These are phyloP conservation scores for Euspilapteryx auroguttella DNA, from an alignment of 2,888 invertebrate genomes.

Conservation along the genomic window DNA sequence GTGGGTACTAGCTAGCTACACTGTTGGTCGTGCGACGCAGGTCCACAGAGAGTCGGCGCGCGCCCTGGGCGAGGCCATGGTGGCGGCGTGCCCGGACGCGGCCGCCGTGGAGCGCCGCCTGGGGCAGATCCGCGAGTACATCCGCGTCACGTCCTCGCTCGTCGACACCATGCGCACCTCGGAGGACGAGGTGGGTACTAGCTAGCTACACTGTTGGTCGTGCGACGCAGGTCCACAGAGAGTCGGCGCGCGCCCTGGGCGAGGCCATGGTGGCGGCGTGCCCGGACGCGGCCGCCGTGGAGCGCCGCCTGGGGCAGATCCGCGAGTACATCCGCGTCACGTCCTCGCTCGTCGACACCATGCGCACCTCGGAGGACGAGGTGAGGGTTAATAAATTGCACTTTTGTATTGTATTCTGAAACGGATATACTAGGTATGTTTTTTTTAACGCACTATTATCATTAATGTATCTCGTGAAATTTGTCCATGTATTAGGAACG, in stretches of 20 bases:
- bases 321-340: constrained; percentile 73
- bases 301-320: constrained; percentile 70
- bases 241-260: constrained; percentile 41
- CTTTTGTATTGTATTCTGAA: no score
- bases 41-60: constrained; percentile 43
- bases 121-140: constrained; percentile 73
- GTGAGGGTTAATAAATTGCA: constrained; percentile 32
- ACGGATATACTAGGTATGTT: no score
- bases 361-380: constrained; percentile 71
- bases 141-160: constrained; percentile 68
- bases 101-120: constrained; percentile 70
- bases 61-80: constrained; percentile 45
- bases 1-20: constrained; percentile 32
- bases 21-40: no score
- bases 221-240: constrained; percentile 43
- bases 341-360: constrained; percentile 68
- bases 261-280: constrained; percentile 51
- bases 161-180: constrained; percentile 71
- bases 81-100: constrained; percentile 62
- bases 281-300: constrained; percentile 69
- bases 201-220: no score
- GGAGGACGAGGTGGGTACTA: constrained; percentile 64
- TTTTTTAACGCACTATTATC: no score
- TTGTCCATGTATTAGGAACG: no score
- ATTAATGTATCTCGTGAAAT: no score